Conservation (phyloP, 1,140 invertebrate species). For the Neodiprion pinetum region DNA sequence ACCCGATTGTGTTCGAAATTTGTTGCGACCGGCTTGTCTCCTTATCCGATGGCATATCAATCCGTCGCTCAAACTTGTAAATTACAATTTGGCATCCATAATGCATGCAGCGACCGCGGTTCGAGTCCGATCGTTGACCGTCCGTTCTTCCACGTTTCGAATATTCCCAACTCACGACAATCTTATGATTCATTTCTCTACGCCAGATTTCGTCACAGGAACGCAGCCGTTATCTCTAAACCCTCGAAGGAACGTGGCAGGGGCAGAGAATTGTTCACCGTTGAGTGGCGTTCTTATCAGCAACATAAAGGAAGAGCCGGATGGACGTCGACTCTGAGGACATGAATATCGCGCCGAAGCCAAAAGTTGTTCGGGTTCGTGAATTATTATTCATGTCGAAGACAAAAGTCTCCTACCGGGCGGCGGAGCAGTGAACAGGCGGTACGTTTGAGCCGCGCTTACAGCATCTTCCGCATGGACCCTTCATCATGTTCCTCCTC, state of each 20-base stretch:
- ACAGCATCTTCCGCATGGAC: constrained; percentile 34
- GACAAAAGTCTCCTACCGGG: constrained; percentile 39
- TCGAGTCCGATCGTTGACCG: too few relatives aligned
- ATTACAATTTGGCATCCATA: too few relatives aligned
- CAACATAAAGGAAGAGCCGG: neutral
- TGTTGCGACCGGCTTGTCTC: too few relatives aligned
- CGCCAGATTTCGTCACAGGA: neutral
- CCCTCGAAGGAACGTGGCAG: neutral
- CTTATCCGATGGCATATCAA: too few relatives aligned
- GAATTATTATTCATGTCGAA: constrained; percentile 42
- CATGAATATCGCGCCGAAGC: neutral
- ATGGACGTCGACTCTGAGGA: neutral
- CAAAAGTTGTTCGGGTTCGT: constrained; percentile 38
- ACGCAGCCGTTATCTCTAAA: neutral
- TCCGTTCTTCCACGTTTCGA: too few relatives aligned
- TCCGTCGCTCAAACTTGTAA: too few relatives aligned
- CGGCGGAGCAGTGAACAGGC: constrained; percentile 22
- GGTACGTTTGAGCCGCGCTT: constrained; percentile 44
- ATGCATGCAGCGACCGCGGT: too few relatives aligned
- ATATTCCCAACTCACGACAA: too few relatives aligned
- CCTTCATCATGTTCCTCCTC: constrained; percentile 26
- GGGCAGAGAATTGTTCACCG: neutral
- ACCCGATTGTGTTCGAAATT: too few relatives aligned
- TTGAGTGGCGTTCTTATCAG: neutral
- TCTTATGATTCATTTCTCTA: too few relatives aligned